Base-by-base conservation (phyloP, 2,888 invertebrate species). In the Ditula angustiorana region DNA sequence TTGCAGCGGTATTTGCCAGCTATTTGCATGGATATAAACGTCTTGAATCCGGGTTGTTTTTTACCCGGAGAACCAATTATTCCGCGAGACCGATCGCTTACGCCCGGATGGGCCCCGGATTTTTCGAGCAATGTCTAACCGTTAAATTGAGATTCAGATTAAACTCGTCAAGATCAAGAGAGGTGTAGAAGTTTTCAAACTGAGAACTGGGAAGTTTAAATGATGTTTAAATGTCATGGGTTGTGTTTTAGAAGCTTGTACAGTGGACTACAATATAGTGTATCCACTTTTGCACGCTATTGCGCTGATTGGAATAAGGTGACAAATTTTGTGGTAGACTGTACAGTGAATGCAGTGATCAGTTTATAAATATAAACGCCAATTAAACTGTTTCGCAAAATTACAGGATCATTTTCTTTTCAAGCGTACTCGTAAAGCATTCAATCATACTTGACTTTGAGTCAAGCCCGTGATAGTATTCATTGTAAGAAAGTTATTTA, bases 51-150 rank as follows among this genome's bases (percentile, higher is more conserved):
- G 23, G 23, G 23, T 28, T 28, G 41, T 26, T 24, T 52, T 61
- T 55, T 35, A 53, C 44, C 16, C 57, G 35, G 44, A 55, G 59
- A 56, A 53, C 61, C 71, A 74, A 82, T 82, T 58, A 63, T 58
- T 63, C 37, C 63, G 33, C 57, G 10, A 57, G 63, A 50, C 33
- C 33, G 44, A 41, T 23, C 16, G 2, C 11, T 52, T 21, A 52
- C 30, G 47, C 41, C 7, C 33, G 19, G 50, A 30, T 57, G 37
- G n/a, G 2, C 24, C 26, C 10, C 2, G 13, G 19, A 16, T 13
- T 33, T 56, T 57, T 41, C 11, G 23, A 21, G 47, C n/a, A 41
- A 57, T 24, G 50, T 50, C 44, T 41, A 16, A 19, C 7, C 10
- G 13, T 10, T n/a, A 33, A 35, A 28, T 57, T 21, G 49, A 58